Conservation (phyloP, 2,888 invertebrate genomes). For the Plutella xylostella region DNA sequence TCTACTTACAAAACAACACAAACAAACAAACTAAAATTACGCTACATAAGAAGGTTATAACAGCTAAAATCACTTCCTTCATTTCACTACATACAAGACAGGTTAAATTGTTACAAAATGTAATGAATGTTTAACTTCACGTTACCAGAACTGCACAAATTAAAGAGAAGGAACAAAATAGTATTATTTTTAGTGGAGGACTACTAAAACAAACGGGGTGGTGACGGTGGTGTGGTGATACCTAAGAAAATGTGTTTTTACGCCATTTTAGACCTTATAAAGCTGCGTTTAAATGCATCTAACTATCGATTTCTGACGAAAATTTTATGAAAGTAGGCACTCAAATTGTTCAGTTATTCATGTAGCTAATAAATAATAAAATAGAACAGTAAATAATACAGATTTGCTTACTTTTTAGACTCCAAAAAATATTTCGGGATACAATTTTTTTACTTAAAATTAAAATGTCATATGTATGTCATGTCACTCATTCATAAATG, state of each 20-base stretch:
- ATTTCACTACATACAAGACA: constrained; percentile 50
- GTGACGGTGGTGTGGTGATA: not conserved
- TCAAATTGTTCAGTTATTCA: no score
- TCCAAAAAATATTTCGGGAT: no score
- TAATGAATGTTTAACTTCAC: constrained; percentile 38
- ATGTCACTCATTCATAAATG: not conserved
- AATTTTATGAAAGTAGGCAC: no score
- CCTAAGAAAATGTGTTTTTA: not conserved
- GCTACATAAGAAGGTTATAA: constrained; percentile 62
- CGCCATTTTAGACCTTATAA: constrained; percentile 16
- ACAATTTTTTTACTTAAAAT: no score
- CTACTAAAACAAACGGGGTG: not conserved
- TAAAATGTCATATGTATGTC: no score
- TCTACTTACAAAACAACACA: constrained; percentile 66
- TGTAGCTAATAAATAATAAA: no score
- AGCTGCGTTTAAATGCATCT: constrained; percentile 2
- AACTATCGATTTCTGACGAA: constrained; percentile 6
- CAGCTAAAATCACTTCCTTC: constrained; percentile 66
- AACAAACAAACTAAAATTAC: constrained; percentile 62
- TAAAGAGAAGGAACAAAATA: not conserved
- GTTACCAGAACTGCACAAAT: constrained; percentile 42
- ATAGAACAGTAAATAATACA: no score
- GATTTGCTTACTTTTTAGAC: no score
- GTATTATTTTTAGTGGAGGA: not conserved
- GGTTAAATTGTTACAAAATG: constrained; percentile 35